Evolutionary conservation across 2,888 invertebrate species (phyloP).

Genomic region (Drosophila gaucha): DNA sequence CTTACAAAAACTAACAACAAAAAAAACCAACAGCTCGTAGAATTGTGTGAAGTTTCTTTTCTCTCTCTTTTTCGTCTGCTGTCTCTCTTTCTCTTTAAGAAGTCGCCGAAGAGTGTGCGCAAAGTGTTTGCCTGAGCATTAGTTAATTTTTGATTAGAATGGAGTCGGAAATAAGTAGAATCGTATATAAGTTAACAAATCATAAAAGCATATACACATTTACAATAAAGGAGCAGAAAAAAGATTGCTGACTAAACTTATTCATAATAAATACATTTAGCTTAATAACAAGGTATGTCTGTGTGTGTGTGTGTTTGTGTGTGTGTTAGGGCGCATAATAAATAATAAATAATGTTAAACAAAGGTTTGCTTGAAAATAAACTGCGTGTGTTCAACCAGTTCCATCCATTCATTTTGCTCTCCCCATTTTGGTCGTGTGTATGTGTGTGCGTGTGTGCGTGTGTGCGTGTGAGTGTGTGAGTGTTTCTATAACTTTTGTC

Average conservation of each 20-base stretch:
- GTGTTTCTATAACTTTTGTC: too few relatives aligned
- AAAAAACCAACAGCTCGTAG: slow-evolving; percentile 63
- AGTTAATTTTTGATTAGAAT: slow-evolving; percentile 28
- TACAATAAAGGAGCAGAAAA: slow-evolving; percentile 28
- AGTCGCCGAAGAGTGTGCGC: slow-evolving; percentile 33
- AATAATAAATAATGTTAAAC: slow-evolving; percentile 63
- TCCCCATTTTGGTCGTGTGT: slow-evolving; percentile 57
- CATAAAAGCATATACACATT: slow-evolving; percentile 19
- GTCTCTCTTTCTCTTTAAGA: not conserved
- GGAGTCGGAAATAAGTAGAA: slow-evolving; percentile 18
- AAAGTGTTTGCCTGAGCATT: slow-evolving; percentile 71
- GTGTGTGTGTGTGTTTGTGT: slow-evolving; percentile 18
- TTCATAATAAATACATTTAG: slow-evolving; percentile 66
- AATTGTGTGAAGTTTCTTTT: slow-evolving; percentile 47
- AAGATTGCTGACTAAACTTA: slow-evolving; percentile 61
- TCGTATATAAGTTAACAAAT: slow-evolving; percentile 6
- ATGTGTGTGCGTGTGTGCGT: slow-evolving; percentile 19
- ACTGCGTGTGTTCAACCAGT: slow-evolving; percentile 8
- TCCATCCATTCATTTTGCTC: slow-evolving; percentile 21
- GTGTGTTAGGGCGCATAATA: slow-evolving; percentile 52
- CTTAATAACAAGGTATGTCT: slow-evolving; percentile 64
- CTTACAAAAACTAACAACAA: slow-evolving; percentile 76
- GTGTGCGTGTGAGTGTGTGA: slow-evolving; percentile 12
- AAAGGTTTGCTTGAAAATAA: slow-evolving; percentile 26
- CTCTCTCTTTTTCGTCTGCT: not conserved